Evolutionary conservation across 2,113 vertebrate species (phyloP).

Genomic region (Peromyscus californicus): DNA sequence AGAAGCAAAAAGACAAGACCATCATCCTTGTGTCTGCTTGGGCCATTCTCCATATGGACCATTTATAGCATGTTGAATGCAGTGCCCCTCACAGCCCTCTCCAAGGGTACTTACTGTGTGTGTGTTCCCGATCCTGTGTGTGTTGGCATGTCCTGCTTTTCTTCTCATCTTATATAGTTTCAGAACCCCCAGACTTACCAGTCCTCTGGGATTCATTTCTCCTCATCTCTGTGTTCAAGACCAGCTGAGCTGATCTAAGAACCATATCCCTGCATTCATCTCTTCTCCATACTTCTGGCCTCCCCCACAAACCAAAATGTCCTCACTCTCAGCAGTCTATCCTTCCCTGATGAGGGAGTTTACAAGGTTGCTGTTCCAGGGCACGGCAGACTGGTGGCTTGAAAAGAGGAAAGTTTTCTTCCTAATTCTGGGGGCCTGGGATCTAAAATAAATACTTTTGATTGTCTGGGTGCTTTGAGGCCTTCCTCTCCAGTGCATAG

Average conservation of each 20-base stretch:
- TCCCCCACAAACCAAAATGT: not conserved
- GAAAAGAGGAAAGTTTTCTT: not conserved
- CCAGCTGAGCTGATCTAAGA: not conserved
- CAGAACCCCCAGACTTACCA: not conserved
- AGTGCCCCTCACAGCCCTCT: not conserved
- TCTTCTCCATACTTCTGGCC: not conserved
- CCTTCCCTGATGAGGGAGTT: not conserved
- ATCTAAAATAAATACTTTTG: not conserved
- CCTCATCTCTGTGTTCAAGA: not conserved
- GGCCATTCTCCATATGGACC: not conserved
- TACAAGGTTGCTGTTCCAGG: too few relatives aligned
- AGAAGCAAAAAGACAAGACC: not conserved
- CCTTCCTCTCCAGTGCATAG: fast-evolving
- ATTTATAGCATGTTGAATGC: not conserved
- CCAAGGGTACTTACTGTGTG: not conserved
- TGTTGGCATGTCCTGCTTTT: not conserved
- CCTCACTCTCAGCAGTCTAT: not conserved
- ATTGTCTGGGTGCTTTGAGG: too few relatives aligned
- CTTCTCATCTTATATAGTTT: not conserved
- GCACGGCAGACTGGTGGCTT: not conserved
- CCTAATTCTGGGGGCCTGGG: not conserved
- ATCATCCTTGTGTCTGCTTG: too few relatives aligned
- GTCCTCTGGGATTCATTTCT: not conserved
- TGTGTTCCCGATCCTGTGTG: not conserved
- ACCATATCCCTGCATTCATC: not conserved